Percentiles rank a stretch among this genome's conserved stretches.
phyloP scores from a whole-genome alignment of 2,113 vertebrate species.

The Pterocles burchelli region DNA sequence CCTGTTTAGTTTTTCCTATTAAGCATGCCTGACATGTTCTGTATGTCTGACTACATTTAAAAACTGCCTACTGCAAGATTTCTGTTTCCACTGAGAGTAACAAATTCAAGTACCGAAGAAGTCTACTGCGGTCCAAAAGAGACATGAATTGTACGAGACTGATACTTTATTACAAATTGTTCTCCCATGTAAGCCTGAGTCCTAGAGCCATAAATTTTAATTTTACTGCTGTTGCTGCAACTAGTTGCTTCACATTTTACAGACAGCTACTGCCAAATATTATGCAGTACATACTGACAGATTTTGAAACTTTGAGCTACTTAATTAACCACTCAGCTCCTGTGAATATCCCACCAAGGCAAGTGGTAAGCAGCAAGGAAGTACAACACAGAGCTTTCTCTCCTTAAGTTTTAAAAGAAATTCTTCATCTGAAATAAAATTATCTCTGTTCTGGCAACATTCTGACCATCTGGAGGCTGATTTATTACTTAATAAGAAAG shows the following conservation, averaged over 20 bases:
- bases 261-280: neutral
- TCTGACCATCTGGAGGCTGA: neutral
- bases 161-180: neutral
- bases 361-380: neutral
- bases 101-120: neutral
- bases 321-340: neutral
- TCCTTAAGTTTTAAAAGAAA: neutral
- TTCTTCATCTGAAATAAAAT: neutral
- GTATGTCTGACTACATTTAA: neutral
- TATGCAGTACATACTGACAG: rapidly evolving
- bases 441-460: neutral
- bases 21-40: neutral
- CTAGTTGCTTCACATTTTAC: neutral
- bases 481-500: neutral
- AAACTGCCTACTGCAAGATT: neutral
- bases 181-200: neutral
- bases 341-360: neutral
- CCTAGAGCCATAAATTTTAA: neutral
- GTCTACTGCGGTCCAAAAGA: neutral
- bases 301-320: neutral
- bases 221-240: neutral
- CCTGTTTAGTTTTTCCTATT: neutral
- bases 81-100: neutral
- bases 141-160: neutral
- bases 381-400: neutral